A percentile compares a stretch with the other conserved stretches of the same genome.
phyloP scores from a whole-genome alignment of 2,113 vertebrate species.

The Rhizomys pruinosus region DNA sequence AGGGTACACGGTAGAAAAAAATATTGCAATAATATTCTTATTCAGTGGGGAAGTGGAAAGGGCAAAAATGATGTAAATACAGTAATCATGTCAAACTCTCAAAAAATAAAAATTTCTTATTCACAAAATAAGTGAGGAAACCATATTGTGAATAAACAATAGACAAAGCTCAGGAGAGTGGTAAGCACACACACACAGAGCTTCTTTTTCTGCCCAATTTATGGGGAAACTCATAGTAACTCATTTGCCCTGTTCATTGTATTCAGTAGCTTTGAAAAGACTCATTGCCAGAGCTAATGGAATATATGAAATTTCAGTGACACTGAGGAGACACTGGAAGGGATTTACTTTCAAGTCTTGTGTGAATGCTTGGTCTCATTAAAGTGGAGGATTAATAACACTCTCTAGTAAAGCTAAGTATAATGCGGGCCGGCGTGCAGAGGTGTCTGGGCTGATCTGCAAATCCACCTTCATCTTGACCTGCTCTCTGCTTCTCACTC shows the following conservation, averaged over 20 bases:
- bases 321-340: constrained; percentile 16
- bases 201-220: constrained; percentile 64
- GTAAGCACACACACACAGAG: not conserved
- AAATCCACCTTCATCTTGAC: constrained; percentile 55
- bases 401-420: constrained; percentile 57
- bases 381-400: constrained; percentile 76
- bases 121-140: constrained; percentile 16
- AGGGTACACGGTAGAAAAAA: not conserved
- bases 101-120: no score
- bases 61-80: no score
- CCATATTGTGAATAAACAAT: not conserved
- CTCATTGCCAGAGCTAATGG: constrained; percentile 59
- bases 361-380: constrained; percentile 65
- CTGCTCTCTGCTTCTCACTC: not conserved
- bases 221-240: constrained; percentile 48
- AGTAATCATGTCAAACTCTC: no score
- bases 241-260: constrained; percentile 4
- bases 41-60: no score
- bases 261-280: constrained; percentile 38
- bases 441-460: constrained; percentile 39
- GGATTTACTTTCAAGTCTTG: constrained; percentile 72
- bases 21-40: constrained; percentile 5
- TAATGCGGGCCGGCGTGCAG: constrained; percentile 28
- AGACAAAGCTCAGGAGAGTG: not conserved
- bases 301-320: constrained; percentile 45